Evolutionary conservation across 2,797 vertebrate genomes (phyloP).

Genomic region (Acanthopagrus latus): DNA sequence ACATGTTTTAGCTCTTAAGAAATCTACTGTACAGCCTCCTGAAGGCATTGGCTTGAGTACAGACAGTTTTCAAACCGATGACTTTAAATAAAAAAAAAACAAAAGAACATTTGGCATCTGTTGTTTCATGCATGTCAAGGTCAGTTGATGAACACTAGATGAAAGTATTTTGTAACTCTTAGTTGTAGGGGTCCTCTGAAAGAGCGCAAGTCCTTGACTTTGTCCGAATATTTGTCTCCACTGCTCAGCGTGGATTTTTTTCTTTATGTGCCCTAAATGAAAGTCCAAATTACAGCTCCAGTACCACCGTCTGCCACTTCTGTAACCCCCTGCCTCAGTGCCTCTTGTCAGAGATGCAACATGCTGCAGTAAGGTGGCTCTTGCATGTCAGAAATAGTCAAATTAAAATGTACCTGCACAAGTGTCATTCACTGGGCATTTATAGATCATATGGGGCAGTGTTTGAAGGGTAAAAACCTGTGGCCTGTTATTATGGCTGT

Average conservation of each 20-base stretch:
- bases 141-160: constrained; percentile 6
- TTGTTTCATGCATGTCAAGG: constrained; percentile 25
- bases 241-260: not conserved
- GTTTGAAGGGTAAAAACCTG: constrained; percentile 9
- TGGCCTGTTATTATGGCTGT: not conserved
- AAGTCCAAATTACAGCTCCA: constrained; percentile 18
- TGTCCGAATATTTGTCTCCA: constrained; percentile 19
- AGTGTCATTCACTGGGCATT: not conserved
- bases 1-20: not conserved
- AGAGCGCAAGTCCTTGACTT: constrained; percentile 16
- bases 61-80: not conserved
- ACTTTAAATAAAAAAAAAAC: constrained; percentile 13
- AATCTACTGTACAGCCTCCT: not conserved
- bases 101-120: constrained; percentile 30
- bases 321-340: not conserved
- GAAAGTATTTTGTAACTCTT: not conserved
- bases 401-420: not conserved
- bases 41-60: not conserved
- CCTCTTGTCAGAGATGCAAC: not conserved
- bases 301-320: constrained; percentile 5
- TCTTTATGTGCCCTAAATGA: constrained; percentile 8
- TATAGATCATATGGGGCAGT: not conserved
- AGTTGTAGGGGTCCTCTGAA: not conserved
- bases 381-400: constrained; percentile 11
- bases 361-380: not conserved